Base-by-base conservation (phyloP, 1,140 invertebrate genomes). In the Aphis gossypii region DNA sequence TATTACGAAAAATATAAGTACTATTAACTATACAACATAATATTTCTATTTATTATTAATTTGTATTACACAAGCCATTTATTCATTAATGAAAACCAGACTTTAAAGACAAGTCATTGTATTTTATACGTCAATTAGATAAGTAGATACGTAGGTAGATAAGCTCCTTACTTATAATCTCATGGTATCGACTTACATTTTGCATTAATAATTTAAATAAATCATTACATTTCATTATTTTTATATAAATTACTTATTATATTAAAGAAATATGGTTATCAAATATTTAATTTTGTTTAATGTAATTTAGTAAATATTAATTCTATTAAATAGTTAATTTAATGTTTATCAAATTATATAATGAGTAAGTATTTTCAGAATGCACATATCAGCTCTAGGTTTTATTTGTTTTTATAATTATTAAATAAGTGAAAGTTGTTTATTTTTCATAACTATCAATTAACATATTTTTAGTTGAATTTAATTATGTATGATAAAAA, bases 381-480 rank as follows among this genome's bases (percentile, higher is more conserved):
- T 76, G 4, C 4, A 76, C 9, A 68, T 68, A 51, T 68, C 30
- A 68, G 3, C 4, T 14, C 30, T 68, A 30, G 25, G 30, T 68
- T 68, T 76, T 76, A 76, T 76, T 76, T 76, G 14, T n/a, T n/a
- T 76, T 76, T 18, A 76, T 76, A 76, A 35, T 76, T 76, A 76
- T 76, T 68, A 5, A 11, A 76, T 76, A 76, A 76, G 60, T 35
- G 60, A 76, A 76, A 76, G 60, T 76, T 35, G 60, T 76, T 76
- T 76, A 76, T 76, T 76, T 76, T 76, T 76, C 14, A n/a, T n/a
- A 76, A n/a, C 60, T 76, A 76, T 35, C 30, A 76, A 76, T 76
- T n/a, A 76, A 76, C 60, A 76, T 76, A 76, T 76, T 76, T n/a
- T n/a, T 76, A 18, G 60, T n/a, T n/a, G n/a, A 76, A 76, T 76